Conservation (phyloP, 2,888 invertebrate genomes). For the Laspeyria flexula region DNA sequence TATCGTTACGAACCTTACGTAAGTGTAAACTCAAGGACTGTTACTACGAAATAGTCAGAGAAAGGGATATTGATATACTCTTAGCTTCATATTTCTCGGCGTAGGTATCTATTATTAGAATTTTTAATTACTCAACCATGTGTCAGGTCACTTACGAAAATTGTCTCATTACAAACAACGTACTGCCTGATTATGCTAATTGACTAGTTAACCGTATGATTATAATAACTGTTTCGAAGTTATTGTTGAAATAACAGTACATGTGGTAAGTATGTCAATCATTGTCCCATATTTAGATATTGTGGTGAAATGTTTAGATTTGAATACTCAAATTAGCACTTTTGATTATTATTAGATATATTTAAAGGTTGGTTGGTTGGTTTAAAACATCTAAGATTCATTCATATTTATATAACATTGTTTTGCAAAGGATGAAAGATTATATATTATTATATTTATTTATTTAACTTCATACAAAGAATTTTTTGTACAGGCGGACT, state of each 20-base stretch:
- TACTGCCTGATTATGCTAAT: conserved; percentile 19
- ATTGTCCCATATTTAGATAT: background rate
- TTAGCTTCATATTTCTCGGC: conserved; percentile 29
- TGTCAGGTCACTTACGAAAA: conserved; percentile 23
- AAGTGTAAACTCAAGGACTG: conserved; percentile 53
- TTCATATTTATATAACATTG: too few relatives aligned
- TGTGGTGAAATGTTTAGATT: too few relatives aligned
- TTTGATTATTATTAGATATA: too few relatives aligned
- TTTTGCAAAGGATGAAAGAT: too few relatives aligned
- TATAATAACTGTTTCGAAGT: background rate
- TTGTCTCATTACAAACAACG: conserved; percentile 22
- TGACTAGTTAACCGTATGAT: background rate
- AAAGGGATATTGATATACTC: conserved; percentile 38
- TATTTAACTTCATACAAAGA: too few relatives aligned
- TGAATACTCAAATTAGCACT: too few relatives aligned
- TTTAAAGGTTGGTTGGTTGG: too few relatives aligned
- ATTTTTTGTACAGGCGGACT: too few relatives aligned
- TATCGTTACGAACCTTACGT: conserved; percentile 68
- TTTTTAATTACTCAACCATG: conserved; percentile 34
- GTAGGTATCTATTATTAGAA: conserved; percentile 31
- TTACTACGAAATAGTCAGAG: conserved; percentile 24
- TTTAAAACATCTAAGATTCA: too few relatives aligned
- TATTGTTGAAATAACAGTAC: background rate
- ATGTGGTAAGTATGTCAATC: background rate
- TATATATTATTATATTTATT: too few relatives aligned